Base-by-base conservation (phyloP, 2,797 vertebrate genomes). In the Cossypha heuglini region DNA sequence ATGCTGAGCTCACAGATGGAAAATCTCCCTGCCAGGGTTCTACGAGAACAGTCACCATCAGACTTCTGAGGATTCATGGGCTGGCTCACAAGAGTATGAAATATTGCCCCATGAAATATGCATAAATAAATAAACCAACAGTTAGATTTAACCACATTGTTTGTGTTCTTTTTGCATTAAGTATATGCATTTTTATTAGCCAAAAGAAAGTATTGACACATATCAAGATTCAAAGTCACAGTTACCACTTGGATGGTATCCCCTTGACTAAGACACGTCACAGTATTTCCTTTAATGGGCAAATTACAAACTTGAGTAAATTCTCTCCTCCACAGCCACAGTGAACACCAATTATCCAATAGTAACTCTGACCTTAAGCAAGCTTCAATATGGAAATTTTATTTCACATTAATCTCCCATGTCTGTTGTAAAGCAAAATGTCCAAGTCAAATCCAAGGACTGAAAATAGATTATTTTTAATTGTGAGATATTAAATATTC, bases 321-420 rank as follows among this genome's bases (percentile, higher is more conserved):
- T 91, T 94, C 85, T 94, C 62, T 87, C 63, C 90, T 96, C 93
- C 72, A 76, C 75, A 96, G 90, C 73, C 92, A 66, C 16, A 91
- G 94, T 68, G 91, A 95, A 91, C 86, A 94, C 82, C 72, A 72
- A 74, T 55, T 82, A 91, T 79, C 74, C 63, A 82, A 73, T 8
- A 96, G 68, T 68, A 94, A 92, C 87, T 92, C 72, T 94, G 90
- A 94, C 93, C 92, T 90, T 72, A 96, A 96, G 43, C 45, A 79
- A 92, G 52, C 19, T 89, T 78, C 95, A 55, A 17, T 77, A 86
- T 43, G 87, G 81, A 96, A 95, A 93, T 94, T 94, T 83, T 87
- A 72, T 86, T 93, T 88, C 72, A 76, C 24, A 37, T 35, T 87
- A 16, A 75, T 89, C 87, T 93, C 73, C 75, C 31, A 51, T 58